phyloP scores from a whole-genome alignment of 2,888 invertebrate genomes.

The Acanthococcus lagerstroemiae region DNA sequence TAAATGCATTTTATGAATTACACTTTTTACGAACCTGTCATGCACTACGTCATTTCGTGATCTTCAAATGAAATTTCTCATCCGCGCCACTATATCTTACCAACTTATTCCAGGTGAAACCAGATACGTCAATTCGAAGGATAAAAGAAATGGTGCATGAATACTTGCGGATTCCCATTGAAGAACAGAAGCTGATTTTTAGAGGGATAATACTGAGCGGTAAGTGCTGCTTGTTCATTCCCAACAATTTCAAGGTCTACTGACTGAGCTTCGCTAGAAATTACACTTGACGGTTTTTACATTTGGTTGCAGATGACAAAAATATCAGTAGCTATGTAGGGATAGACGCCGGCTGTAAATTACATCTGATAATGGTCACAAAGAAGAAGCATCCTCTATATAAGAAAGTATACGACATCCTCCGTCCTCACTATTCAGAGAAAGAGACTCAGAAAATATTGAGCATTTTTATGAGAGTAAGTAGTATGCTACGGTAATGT shows the following conservation, averaged over 20 bases:
- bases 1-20: no score
- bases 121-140: neutral
- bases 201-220: slow-evolving; percentile 8
- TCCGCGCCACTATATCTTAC: no score
- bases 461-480: slow-evolving; percentile 15
- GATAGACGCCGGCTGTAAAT: slow-evolving; percentile 1
- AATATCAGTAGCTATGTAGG: neutral
- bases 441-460: slow-evolving; percentile 18
- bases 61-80: neutral
- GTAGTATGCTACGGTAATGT: neutral
- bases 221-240: no score
- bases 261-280: no score
- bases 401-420: slow-evolving; percentile 13
- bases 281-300: neutral
- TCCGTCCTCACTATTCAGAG: slow-evolving; percentile 10
- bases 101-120: slow-evolving; percentile 9
- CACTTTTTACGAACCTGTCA: no score
- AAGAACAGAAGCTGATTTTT: slow-evolving; percentile 12
- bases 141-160: slow-evolving; percentile 3
- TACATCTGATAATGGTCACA: slow-evolving; percentile 11
- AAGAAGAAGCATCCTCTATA: slow-evolving; percentile 12
- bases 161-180: slow-evolving; percentile 4
- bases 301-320: slow-evolving; percentile 5
- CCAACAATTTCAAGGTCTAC: no score
- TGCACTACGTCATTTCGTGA: neutral